These are phyloP conservation scores for Labroides dimidiatus DNA, from an alignment of 2,797 vertebrate genomes.

Conservation along the genomic window DNA sequence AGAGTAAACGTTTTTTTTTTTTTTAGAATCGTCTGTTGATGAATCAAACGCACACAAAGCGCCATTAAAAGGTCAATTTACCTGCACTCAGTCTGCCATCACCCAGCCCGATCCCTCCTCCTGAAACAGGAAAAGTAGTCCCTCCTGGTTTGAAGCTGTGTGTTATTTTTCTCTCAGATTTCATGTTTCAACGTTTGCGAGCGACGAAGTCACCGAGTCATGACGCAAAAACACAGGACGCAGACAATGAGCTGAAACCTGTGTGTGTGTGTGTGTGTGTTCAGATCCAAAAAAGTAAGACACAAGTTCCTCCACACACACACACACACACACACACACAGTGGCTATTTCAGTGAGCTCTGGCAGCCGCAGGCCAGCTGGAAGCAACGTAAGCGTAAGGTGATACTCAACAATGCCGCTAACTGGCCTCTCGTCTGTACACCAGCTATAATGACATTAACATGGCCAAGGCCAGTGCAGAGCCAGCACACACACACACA, in stretches of 20 bases:
- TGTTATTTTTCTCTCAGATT: constrained; percentile 27
- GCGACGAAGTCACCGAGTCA: not conserved
- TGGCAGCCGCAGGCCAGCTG: constrained; percentile 79
- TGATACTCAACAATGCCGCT: constrained; percentile 83
- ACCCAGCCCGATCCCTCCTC: constrained; percentile 2
- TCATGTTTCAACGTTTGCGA: constrained; percentile 7
- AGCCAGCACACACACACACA: constrained; percentile 50
- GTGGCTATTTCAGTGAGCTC: constrained; percentile 78
- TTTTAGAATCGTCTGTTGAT: constrained; percentile 9
- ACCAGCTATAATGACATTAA: constrained; percentile 81
- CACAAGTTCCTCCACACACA: constrained; percentile 16
- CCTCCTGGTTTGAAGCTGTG: not conserved
- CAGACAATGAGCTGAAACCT: not conserved
- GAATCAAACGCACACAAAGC: not conserved
- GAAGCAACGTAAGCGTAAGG: constrained; percentile 78
- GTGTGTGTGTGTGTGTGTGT: constrained; percentile 21
- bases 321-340: constrained; percentile 48
- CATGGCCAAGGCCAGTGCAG: constrained; percentile 69
- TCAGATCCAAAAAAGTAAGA: constrained; percentile 15
- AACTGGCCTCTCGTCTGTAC: constrained; percentile 79
- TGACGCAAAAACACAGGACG: not conserved
- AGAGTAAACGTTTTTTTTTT: too few species aligned
- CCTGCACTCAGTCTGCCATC: constrained; percentile 41
- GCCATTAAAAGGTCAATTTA: constrained; percentile 21
- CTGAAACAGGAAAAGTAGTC: constrained; percentile 32